A percentile compares a stretch with the other conserved stretches of the same genome.
Conservation (phyloP, 2,888 invertebrate species). For the Habroteleia sp. region DNA sequence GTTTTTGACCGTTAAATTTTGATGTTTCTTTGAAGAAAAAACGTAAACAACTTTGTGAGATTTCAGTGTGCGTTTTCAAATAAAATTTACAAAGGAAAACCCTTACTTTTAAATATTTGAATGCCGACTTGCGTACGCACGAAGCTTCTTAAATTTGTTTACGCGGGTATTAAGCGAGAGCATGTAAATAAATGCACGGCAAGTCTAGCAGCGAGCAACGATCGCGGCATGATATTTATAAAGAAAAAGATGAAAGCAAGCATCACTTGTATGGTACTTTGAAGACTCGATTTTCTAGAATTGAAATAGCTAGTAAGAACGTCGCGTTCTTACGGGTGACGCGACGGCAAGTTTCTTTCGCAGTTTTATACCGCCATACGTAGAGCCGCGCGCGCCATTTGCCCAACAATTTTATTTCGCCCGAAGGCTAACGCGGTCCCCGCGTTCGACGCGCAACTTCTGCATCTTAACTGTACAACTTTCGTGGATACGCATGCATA, state of each 20-base stretch:
- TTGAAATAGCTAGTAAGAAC: slow-evolving; percentile 44
- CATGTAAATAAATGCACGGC: slow-evolving; percentile 35
- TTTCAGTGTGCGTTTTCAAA: too few species aligned
- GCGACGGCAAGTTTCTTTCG: slow-evolving; percentile 27
- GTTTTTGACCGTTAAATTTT: too few species aligned
- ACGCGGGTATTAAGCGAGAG: slow-evolving; percentile 21
- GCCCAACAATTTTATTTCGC: slow-evolving; percentile 47
- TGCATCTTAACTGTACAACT: slow-evolving; percentile 51
- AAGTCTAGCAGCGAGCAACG: slow-evolving; percentile 15
- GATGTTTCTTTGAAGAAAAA: too few species aligned
- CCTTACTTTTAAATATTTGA: slow-evolving; percentile 8
- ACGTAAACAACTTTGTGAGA: too few species aligned
- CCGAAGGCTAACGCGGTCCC: slow-evolving; percentile 25
- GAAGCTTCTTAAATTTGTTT: slow-evolving; percentile 19
- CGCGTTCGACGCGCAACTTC: slow-evolving; percentile 22
- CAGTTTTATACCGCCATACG: slow-evolving; percentile 28
- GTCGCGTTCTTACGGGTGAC: slow-evolving; percentile 17
- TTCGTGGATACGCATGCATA: slow-evolving; percentile 42
- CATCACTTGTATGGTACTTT: slow-evolving; percentile 32
- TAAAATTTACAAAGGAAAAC: too few species aligned
- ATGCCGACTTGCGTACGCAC: slow-evolving; percentile 4
- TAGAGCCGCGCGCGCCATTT: slow-evolving; percentile 28
- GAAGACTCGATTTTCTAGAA: slow-evolving; percentile 48
- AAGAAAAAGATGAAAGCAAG: slow-evolving; percentile 43
- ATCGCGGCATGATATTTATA: slow-evolving; percentile 37